Percentiles rank a stretch among this genome's conserved stretches.
These are phyloP conservation scores for Trypoxylus dichotomus DNA, from an alignment of 1,140 invertebrate species.

Conservation along the genomic window DNA sequence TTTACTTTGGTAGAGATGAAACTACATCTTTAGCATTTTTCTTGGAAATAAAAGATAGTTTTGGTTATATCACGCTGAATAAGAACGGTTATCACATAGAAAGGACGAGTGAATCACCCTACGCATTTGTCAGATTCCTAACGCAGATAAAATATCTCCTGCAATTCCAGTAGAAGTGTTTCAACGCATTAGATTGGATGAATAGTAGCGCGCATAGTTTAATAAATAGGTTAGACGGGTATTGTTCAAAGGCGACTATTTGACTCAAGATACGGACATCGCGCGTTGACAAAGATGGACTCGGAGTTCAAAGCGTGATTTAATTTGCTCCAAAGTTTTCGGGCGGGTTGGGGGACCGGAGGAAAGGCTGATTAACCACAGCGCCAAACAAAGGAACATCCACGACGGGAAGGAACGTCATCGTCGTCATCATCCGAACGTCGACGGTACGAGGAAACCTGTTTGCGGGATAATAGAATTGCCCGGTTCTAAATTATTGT, in stretches of 20 bases:
- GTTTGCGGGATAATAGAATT: conserved; percentile 20
- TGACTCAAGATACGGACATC: conserved; percentile 18
- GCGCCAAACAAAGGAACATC: conserved; percentile 4
- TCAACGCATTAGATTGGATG: not conserved
- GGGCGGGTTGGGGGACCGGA: not conserved
- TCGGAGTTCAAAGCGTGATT: conserved; percentile 18
- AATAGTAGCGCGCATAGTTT: not conserved
- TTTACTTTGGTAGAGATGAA: too few relatives aligned
- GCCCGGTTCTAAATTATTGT: conserved; percentile 15
- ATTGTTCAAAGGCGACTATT: conserved; percentile 13
- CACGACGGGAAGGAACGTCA: not conserved
- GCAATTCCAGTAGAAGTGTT: not conserved
- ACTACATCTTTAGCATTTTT: too few relatives aligned
- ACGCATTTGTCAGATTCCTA: not conserved
- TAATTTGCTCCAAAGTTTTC: conserved; percentile 18
- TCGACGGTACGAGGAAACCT: not conserved
- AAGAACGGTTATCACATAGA: too few relatives aligned
- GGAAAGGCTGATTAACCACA: conserved; percentile 3
- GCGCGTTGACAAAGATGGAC: not conserved
- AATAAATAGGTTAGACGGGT: not conserved
- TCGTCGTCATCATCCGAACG: not conserved
- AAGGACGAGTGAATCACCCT: not conserved
- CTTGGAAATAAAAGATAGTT: too few relatives aligned
- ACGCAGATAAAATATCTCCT: not conserved
- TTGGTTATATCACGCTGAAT: too few relatives aligned